Evolutionary conservation across 2,888 invertebrate genomes (phyloP), one percentile per base, ranked within the genome.

Genomic region (Brachynemurus nebulosus): DNA sequence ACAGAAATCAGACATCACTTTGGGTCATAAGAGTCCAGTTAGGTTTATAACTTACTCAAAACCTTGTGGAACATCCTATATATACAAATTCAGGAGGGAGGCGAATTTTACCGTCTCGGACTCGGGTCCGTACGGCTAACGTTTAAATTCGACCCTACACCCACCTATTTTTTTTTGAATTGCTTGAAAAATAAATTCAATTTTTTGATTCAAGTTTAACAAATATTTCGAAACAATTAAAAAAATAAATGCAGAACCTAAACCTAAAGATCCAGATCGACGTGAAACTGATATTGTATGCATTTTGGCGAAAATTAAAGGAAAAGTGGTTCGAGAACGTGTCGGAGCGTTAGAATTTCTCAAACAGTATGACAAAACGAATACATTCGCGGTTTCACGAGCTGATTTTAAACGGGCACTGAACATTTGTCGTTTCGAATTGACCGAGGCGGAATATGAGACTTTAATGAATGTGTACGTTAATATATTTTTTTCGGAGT

Each of bases 231-330:
- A 60, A 12, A 60, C 63, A 23, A 64, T 62, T 55, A 61, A 57
- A 39, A 57, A 52, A 45, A 46, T 70, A 1, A 66, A 66, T 48
- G 54, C 56, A 3, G 61, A 61, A 30, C 58, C 54, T 42, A 48
- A 54, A 6, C 54, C 54, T 39, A 55, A 56, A 44, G 54, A 57
- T 44, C 52, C 60, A 0, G 53, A 56, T 16, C 54, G 61, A 21
- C 63, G 68, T 23, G 76, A 81, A 56, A 71, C 70, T 1, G 75
- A 81, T 57, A 78, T 85, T 50, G 75, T 81, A 35, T 69, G 74
- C 52, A 74, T 84, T 48, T 66, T 86, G 43, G 80, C 83, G 14
- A 81, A 80, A 63, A 76, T 81, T 51, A 85, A 84, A 62, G 77
- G 78, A 21, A 78, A 78, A 67, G 74, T 78, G 42, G 74, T 80